Conservation (phyloP, 2,113 vertebrate species). For the Upupa epops region DNA sequence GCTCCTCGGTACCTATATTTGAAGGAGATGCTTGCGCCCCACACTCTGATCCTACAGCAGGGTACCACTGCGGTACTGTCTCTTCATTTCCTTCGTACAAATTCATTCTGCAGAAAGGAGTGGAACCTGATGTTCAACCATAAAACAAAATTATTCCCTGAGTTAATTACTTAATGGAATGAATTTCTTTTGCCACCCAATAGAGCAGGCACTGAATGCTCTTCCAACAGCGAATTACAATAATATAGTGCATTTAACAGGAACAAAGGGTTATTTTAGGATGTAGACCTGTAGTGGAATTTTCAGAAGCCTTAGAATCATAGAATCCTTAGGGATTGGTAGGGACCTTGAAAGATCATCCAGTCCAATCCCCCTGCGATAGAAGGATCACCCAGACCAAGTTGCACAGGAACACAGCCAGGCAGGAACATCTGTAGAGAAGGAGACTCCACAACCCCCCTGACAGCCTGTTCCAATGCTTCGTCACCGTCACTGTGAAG, state of each 20-base stretch:
- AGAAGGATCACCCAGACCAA: too few species aligned
- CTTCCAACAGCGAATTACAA: neutral
- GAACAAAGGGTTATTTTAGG: neutral
- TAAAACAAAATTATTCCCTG: neutral
- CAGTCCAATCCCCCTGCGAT: too few species aligned
- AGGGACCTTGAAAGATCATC: too few species aligned
- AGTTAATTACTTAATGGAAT: neutral
- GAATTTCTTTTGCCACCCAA: neutral
- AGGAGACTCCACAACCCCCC: too few species aligned
- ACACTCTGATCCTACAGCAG: fast-evolving
- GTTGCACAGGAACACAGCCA: too few species aligned
- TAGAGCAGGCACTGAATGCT: neutral
- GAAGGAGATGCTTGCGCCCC: neutral
- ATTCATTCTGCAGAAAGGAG: neutral
- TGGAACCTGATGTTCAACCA: neutral
- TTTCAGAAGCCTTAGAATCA: neutral
- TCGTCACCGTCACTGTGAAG: too few species aligned
- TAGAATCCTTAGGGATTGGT: too few species aligned
- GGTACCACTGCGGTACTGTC: neutral
- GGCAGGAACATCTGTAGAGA: too few species aligned
- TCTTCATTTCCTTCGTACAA: neutral
- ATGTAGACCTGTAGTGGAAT: neutral
- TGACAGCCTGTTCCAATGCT: too few species aligned
- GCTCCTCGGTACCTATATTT: too few species aligned
- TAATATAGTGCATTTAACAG: neutral